Percentiles rank a stretch among this genome's conserved stretches.
phyloP scores from a whole-genome alignment of 1,140 invertebrate species.

The Paraescarpia echinospica region DNA sequence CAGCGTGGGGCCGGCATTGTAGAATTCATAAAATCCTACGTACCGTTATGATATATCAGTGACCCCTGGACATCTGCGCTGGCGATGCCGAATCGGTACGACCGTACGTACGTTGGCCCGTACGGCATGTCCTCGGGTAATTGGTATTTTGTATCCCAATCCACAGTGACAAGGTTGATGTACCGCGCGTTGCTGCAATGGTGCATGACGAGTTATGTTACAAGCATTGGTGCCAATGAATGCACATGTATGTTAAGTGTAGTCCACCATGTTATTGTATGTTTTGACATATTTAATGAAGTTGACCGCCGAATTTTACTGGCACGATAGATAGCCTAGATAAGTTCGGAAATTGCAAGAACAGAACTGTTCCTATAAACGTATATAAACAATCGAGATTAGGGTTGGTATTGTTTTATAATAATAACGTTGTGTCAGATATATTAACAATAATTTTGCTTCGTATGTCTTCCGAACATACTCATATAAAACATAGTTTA shows the following conservation, averaged over 20 bases:
- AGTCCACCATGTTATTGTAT: too few relatives aligned
- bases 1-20: not conserved
- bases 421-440: too few relatives aligned
- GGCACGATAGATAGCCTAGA: too few relatives aligned
- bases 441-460: too few relatives aligned
- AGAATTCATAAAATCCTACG: not conserved
- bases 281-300: too few relatives aligned
- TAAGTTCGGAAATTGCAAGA: too few relatives aligned
- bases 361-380: too few relatives aligned
- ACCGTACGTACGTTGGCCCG: not conserved
- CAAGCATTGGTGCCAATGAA: not conserved
- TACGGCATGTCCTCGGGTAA: not conserved
- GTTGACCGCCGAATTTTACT: too few relatives aligned
- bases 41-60: not conserved
- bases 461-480: too few relatives aligned
- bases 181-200: not conserved
- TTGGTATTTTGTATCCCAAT: not conserved
- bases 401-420: too few relatives aligned
- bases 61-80: not conserved
- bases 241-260: not conserved
- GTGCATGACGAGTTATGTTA: not conserved
- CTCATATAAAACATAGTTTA: too few relatives aligned
- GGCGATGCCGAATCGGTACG: not conserved
- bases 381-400: too few relatives aligned
- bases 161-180: not conserved